A percentile compares a stretch with the other conserved stretches of the same genome.
Conservation (phyloP, 2,888 invertebrate genomes). For the Augochlorella aurata region DNA sequence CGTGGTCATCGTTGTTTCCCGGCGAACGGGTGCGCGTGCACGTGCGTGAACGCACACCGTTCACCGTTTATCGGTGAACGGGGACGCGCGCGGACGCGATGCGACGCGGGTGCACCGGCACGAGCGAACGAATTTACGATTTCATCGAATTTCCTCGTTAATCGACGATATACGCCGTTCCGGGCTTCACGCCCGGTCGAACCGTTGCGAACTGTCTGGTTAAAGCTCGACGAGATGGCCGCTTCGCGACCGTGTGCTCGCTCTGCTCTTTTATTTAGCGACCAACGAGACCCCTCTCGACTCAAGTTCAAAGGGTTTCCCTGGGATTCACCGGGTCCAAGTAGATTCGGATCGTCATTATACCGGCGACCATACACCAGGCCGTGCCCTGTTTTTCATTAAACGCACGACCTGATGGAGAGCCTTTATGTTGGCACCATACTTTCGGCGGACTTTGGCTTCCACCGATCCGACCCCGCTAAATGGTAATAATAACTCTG, state of each 20-base stretch:
- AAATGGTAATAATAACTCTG: background rate
- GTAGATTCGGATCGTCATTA: conserved; percentile 25
- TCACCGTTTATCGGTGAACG: conserved; percentile 65
- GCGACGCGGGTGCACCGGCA: conserved; percentile 34
- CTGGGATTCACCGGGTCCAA: background rate
- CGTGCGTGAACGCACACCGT: conserved; percentile 53
- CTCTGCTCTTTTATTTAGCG: conserved; percentile 36
- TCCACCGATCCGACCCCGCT: background rate
- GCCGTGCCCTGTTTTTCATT: conserved; percentile 1
- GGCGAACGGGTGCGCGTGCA: conserved; percentile 23
- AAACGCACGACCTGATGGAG: background rate
- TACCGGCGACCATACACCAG: background rate
- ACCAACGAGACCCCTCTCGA: conserved; percentile 27
- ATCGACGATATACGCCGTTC: conserved; percentile 70
- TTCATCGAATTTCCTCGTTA: conserved; percentile 77
- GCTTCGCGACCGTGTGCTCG: conserved; percentile 29
- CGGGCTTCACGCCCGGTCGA: conserved; percentile 67
- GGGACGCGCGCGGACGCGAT: conserved; percentile 27
- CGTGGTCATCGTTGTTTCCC: conserved; percentile 13
- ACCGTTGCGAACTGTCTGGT: conserved; percentile 50
- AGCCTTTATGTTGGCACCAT: background rate
- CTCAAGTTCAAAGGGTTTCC: conserved; percentile 40
- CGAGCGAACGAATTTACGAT: conserved; percentile 74
- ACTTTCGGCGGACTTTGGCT: conserved; percentile 5
- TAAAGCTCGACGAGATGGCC: conserved; percentile 57